Evolutionary conservation across 1,140 invertebrate species (phyloP).

Genomic region (Trichoplusia ni): DNA sequence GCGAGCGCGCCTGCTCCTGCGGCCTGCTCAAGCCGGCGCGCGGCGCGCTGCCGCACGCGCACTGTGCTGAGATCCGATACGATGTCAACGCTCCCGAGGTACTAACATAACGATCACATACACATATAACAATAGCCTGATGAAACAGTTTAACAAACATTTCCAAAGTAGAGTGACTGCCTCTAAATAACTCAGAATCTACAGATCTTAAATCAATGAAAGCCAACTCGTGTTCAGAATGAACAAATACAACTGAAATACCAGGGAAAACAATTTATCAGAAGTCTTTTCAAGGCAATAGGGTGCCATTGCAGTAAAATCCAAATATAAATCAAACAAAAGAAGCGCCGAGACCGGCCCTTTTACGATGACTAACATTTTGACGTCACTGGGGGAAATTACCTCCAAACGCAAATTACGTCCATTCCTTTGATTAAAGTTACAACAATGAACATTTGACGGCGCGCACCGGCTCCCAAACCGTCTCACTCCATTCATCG

Average conservation of each 20-base stretch:
- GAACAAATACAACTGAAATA: not conserved
- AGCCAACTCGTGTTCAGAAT: no score
- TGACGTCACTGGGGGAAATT: not conserved
- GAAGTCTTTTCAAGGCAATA: no score
- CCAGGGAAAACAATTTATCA: not conserved
- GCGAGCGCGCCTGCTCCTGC: conserved; percentile 47
- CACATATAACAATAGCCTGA: no score
- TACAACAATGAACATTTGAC: no score
- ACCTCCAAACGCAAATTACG: not conserved
- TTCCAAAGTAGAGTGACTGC: not conserved
- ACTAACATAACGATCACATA: not conserved
- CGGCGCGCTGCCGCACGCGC: conserved; percentile 35
- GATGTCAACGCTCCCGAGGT: conserved; percentile 50
- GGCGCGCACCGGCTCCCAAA: no score
- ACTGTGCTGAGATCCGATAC: conserved; percentile 31
- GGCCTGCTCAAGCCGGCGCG: conserved; percentile 38
- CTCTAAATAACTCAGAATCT: no score
- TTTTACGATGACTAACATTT: conserved; percentile 11
- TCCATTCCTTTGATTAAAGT: not conserved
- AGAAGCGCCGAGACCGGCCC: not conserved
- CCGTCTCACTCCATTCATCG: no score
- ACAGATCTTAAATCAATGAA: no score
- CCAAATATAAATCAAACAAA: not conserved
- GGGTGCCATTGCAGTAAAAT: not conserved
- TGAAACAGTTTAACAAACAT: no score